Percentiles rank a stretch among this genome's conserved stretches.
Conservation (phyloP, 92 coral and sea anemone species). For the Plumapathes pennacea region DNA sequence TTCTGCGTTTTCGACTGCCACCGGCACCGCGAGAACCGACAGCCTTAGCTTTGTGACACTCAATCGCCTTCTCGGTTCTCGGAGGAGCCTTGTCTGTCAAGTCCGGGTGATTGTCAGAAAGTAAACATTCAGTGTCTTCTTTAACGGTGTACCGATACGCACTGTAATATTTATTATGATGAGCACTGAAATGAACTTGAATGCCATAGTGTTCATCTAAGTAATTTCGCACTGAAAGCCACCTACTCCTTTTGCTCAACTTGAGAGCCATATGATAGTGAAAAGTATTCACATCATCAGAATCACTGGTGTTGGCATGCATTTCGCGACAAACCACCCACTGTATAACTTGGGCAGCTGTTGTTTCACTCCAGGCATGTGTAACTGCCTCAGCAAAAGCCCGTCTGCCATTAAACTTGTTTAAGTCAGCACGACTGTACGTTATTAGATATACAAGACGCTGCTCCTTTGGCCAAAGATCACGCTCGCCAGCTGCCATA, state of each 20-base stretch:
- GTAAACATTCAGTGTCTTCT: neutral
- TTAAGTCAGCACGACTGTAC: conserved; percentile 31
- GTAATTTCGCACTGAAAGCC: conserved; percentile 22
- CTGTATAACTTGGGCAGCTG: conserved; percentile 8
- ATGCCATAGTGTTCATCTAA: conserved; percentile 3
- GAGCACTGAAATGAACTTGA: conserved; percentile 12
- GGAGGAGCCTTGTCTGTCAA: conserved; percentile 2
- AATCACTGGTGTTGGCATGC: conserved; percentile 7
- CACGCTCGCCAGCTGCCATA: too few species aligned
- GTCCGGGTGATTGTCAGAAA: conserved; percentile 16
- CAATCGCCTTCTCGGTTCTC: conserved; percentile 13
- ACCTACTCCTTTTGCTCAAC: conserved; percentile 15
- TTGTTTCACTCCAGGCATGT: conserved; percentile 12
- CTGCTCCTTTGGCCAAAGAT: too few species aligned
- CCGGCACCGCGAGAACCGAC: neutral
- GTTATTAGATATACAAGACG: conserved; percentile 38
- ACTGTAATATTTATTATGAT: conserved; percentile 11
- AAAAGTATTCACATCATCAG: neutral
- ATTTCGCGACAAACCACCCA: conserved; percentile 17
- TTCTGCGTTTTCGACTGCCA: conserved; percentile 1
- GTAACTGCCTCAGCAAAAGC: conserved; percentile 17
- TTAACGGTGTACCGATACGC: conserved; percentile 16
- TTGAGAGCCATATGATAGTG: conserved; percentile 48
- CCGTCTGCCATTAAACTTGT: conserved; percentile 17
- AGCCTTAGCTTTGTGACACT: conserved; percentile 4